These are phyloP conservation scores for Chondrilla cf. caribensis DNA, from an alignment of 37 sponge, comb jelly and placozoan species.

Conservation along the genomic window DNA sequence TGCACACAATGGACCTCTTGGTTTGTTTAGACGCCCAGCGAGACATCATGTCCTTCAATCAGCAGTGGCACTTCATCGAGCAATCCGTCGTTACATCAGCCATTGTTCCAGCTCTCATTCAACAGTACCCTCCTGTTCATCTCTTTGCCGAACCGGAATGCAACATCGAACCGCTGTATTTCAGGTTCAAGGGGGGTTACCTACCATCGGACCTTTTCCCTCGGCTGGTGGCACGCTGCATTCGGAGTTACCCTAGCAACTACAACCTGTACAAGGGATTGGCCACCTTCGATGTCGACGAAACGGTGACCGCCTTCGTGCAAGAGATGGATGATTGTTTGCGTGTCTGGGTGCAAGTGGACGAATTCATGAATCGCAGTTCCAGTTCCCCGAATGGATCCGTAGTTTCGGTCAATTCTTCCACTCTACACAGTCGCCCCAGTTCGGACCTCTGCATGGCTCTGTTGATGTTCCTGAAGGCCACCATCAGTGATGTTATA, in stretches of 20 bases:
- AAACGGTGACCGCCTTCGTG: constrained; percentile 15
- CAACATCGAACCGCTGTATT: constrained; percentile 45
- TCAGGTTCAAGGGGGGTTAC: constrained; percentile 48
- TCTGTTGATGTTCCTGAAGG: constrained; percentile 63
- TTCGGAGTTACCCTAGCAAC: constrained; percentile 41
- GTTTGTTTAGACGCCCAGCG: constrained; percentile 9
- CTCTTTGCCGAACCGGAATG: constrained; percentile 17
- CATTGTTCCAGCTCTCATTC: constrained; percentile 41
- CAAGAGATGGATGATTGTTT: constrained; percentile 13
- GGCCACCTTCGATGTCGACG: constrained; percentile 50
- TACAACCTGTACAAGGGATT: constrained; percentile 38
- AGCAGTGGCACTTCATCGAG: constrained; percentile 6
- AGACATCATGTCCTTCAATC: background rate
- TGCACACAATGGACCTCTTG: constrained; percentile 72
- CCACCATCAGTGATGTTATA: constrained; percentile 54
- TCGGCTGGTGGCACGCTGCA: constrained; percentile 54
- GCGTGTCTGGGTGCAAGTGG: constrained; percentile 32
- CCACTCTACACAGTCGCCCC: background rate
- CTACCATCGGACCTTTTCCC: constrained; percentile 46
- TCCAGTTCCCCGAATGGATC: background rate
- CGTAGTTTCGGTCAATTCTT: background rate
- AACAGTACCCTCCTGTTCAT: constrained; percentile 20
- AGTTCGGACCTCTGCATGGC: constrained; percentile 55
- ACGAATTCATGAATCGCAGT: background rate
- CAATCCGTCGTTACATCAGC: constrained; percentile 1